Percentiles rank a stretch among this genome's conserved stretches.
Evolutionary conservation across 2,113 vertebrate genomes (phyloP).

Genomic region (Orthonyx spaldingii): DNA sequence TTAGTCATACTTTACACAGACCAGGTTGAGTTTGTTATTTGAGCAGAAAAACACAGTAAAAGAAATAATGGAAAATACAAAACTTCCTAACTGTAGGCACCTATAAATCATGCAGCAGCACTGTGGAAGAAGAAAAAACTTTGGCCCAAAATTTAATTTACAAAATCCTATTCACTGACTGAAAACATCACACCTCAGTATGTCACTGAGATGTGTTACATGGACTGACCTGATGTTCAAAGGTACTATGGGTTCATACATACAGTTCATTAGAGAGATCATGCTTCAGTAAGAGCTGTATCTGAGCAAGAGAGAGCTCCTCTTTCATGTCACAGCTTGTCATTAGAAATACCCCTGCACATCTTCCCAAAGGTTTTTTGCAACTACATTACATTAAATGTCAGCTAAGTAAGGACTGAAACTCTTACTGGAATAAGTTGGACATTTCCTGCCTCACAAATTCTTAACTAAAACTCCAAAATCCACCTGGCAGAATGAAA

Average conservation of each 20-base stretch:
- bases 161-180: not conserved
- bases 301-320: not conserved
- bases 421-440: not conserved
- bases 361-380: not conserved
- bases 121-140: not conserved
- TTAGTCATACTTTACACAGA: not conserved
- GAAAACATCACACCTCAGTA: not conserved
- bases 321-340: not conserved
- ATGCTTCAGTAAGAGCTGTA: not conserved
- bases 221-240: not conserved
- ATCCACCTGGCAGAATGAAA: not conserved
- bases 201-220: not conserved
- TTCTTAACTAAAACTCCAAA: not conserved
- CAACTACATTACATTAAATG: not conserved
- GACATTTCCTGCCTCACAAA: not conserved
- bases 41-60: not conserved
- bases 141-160: not conserved
- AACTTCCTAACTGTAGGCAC: not conserved
- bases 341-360: not conserved
- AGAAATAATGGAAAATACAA: not conserved
- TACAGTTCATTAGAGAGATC: not conserved
- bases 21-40: not conserved
- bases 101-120: rapidly evolving
- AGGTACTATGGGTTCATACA: not conserved
- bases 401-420: not conserved